phyloP scores from a whole-genome alignment of 2,888 invertebrate genomes.

The Perizoma flavofasciatum region DNA sequence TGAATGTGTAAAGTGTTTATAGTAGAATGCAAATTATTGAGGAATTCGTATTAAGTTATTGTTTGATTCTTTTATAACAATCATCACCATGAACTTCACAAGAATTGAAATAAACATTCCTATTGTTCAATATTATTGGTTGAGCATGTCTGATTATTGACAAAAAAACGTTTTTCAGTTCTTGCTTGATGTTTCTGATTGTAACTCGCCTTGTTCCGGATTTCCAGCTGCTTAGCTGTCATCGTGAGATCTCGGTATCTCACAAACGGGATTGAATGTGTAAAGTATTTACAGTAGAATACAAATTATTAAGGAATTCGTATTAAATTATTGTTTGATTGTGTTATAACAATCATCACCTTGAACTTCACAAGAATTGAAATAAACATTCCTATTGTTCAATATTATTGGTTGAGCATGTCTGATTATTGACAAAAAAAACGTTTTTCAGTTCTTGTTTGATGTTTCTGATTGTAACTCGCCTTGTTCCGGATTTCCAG shows the following conservation, averaged over 20 bases:
- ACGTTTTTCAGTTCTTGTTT: not conserved
- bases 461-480: slow-evolving; percentile 3
- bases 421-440: not conserved
- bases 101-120: not conserved
- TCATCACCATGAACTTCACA: not conserved
- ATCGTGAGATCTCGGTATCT: slow-evolving; percentile 24
- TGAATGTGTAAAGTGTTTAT: not conserved
- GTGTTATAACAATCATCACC: not conserved
- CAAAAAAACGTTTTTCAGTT: not conserved
- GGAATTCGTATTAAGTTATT: not conserved
- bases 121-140: not conserved
- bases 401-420: not conserved
- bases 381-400: not conserved
- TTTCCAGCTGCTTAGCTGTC: slow-evolving; percentile 1
- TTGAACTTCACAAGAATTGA: slow-evolving; percentile 2
- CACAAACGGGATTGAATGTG: too few species aligned
- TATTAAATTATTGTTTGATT: not conserved
- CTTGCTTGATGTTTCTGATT: slow-evolving; percentile 1
- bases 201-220: not conserved
- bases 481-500: not conserved
- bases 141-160: not conserved
- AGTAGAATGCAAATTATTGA: not conserved
- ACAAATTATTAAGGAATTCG: not conserved
- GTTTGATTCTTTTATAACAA: not conserved
- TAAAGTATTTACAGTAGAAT: not conserved